Percentiles rank a stretch among this genome's conserved stretches.
Evolutionary conservation across 1,140 invertebrate genomes (phyloP).

Genomic region (Drosophila sproati): DNA sequence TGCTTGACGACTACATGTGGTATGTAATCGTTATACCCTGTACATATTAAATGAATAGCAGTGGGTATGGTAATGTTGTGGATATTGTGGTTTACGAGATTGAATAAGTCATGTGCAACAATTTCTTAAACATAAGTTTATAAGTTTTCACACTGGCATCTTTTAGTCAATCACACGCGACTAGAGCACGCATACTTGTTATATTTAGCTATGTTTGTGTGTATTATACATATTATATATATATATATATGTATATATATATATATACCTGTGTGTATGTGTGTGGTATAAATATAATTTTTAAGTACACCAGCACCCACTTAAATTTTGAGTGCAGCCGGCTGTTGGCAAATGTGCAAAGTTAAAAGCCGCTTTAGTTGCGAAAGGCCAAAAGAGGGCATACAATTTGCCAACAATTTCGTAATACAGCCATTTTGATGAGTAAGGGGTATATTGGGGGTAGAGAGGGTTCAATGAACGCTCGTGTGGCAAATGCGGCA

Average conservation of each 20-base stretch:
- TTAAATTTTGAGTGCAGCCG: constrained; percentile 52
- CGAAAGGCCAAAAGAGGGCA: constrained; percentile 24
- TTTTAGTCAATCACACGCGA: background rate
- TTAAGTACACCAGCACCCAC: constrained; percentile 31
- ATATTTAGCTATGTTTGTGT: background rate
- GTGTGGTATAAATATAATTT: constrained; percentile 26
- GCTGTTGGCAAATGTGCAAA: constrained; percentile 38
- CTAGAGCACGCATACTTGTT: background rate
- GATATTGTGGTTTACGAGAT: no score
- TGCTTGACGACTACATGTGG: constrained; percentile 2
- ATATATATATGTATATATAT: background rate
- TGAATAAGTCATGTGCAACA: no score
- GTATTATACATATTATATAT: constrained; percentile 11
- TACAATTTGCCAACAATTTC: constrained; percentile 52
- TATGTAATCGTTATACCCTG: constrained; percentile 25
- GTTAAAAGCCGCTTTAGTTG: constrained; percentile 48
- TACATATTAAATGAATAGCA: background rate
- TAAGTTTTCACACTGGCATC: background rate
- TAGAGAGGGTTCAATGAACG: constrained; percentile 51
- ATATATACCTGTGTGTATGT: background rate
- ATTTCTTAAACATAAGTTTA: no score
- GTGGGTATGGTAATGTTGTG: background rate
- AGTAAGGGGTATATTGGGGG: background rate
- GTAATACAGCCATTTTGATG: constrained; percentile 28
- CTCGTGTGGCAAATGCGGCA: constrained; percentile 26